Evolutionary conservation across 2,113 vertebrate species (phyloP).

Genomic region (Xyrauchen texanus): DNA sequence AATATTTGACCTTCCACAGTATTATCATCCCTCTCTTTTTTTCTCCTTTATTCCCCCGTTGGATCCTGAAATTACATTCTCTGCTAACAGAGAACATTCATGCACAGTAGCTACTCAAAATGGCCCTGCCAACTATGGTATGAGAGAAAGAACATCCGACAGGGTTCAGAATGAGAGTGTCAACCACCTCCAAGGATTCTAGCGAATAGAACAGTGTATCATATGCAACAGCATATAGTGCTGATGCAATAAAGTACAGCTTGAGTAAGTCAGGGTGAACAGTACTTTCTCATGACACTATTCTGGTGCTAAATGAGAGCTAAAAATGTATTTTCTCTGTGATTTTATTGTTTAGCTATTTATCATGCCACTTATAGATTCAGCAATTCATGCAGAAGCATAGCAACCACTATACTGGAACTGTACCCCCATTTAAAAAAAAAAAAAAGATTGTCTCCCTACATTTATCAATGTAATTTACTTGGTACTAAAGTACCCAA

Average conservation of each 20-base stretch:
- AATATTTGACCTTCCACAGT: slow-evolving; percentile 66
- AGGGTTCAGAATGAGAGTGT: slow-evolving; percentile 35
- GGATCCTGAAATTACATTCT: slow-evolving; percentile 70
- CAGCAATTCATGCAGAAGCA: not conserved
- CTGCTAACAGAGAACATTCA: too few species aligned
- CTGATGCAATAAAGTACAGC: slow-evolving; percentile 24
- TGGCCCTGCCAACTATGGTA: slow-evolving; percentile 59
- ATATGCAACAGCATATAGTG: not conserved
- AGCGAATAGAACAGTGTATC: slow-evolving; percentile 27
- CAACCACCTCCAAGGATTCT: slow-evolving; percentile 32
- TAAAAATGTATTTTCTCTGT: not conserved
- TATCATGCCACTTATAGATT: slow-evolving; percentile 10
- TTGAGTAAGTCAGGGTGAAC: slow-evolving; percentile 6
- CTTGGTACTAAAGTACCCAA: too few species aligned
- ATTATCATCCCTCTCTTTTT: slow-evolving; percentile 57
- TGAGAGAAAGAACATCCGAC: slow-evolving; percentile 39
- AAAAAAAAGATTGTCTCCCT: too few species aligned
- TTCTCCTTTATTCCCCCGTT: slow-evolving; percentile 58
- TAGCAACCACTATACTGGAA: not conserved
- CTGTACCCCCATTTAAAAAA: too few species aligned
- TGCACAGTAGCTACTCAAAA: slow-evolving; percentile 59
- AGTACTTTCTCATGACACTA: not conserved
- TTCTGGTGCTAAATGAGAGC: not conserved
- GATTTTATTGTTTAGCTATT: not conserved
- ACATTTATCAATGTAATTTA: too few species aligned